Evolutionary conservation across 1,140 invertebrate genomes (phyloP).

Genomic region (Cotesia typhae): DNA sequence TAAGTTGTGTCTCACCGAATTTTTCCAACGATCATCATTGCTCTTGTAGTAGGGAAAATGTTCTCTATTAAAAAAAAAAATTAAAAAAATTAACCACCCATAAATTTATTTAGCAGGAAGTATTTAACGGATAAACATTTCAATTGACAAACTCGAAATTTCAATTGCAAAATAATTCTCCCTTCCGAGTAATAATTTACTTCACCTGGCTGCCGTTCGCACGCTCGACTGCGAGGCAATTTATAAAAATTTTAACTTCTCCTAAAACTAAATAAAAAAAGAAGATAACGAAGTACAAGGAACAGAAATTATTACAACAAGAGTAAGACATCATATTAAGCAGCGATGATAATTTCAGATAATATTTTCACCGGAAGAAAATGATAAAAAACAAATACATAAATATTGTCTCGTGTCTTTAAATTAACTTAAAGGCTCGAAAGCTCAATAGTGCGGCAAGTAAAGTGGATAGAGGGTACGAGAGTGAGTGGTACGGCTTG

Average conservation of each 20-base stretch:
- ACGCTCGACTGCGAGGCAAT: too few species aligned
- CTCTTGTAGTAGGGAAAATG: conserved; percentile 87
- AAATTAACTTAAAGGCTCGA: conserved; percentile 16
- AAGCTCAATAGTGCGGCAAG: conserved; percentile 26
- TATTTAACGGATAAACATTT: neutral
- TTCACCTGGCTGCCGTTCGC: too few species aligned
- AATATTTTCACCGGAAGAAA: too few species aligned
- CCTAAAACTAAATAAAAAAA: too few species aligned
- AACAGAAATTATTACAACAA: too few species aligned
- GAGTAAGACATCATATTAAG: too few species aligned
- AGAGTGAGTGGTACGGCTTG: conserved; percentile 53
- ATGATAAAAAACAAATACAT: neutral
- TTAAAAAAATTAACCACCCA: neutral
- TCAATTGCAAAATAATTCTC: too few species aligned
- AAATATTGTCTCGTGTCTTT: conserved; percentile 14
- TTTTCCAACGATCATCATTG: conserved; percentile 90
- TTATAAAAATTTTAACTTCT: too few species aligned
- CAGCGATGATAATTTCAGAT: too few species aligned
- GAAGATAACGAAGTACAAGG: too few species aligned
- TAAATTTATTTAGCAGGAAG: conserved; percentile 9
- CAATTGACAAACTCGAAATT: neutral
- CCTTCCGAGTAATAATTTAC: too few species aligned
- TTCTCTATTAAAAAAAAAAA: conserved; percentile 70
- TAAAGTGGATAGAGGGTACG: conserved; percentile 28
- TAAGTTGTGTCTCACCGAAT: conserved; percentile 86